Base-by-base conservation (phyloP, 1,140 invertebrate species). In the Ips nitidus region DNA sequence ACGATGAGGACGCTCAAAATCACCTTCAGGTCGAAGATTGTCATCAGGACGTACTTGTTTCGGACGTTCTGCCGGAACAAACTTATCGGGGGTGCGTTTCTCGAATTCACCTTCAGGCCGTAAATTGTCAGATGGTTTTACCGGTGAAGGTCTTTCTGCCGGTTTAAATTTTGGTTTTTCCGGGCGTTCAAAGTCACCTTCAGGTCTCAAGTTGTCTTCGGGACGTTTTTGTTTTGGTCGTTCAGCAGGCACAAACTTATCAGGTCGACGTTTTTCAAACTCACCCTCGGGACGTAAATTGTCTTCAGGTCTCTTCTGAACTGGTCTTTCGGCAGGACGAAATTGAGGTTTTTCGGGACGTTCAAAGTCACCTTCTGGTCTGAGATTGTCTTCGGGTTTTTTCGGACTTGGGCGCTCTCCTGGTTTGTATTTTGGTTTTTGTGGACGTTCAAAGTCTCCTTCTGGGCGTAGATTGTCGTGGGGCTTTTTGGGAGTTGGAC, bases 381-480 rank as follows among this genome's bases (percentile, higher is more conserved):
- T 4, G 0, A 45, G 43, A 80, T 92, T 88, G 73, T 90, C 87
- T 72, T 79, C 74, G 45, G 73, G 77, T 70, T 75, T 74, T 57
- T 78, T 81, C 68, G 69, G 77, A 81, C 80, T 43, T 73, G 75
- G 78, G 77, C 81, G 71, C 79, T 89, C 87, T 50, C 84, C 86
- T 52, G 85, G 85, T 69, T 80, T 80, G 69, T 83, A 85, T 71
- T 84, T 73, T 50, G 79, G 78, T 6, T 78, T 58, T 67, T 80
- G 77, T 4, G 80, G 81, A n/a, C 81, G 82, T 37, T 85, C 82
- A 79, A 88, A 86, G 8, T 86, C 81, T 60, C 88, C 90, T 80
- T 91, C 89, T 0, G 84, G 80, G 74, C 80, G 84, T 0, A 90
- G 74, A 76, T 89, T 90, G 71, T 89, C 87, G 58, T 80, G 74